Conservation (phyloP, 2,797 vertebrate genomes). For the Peromyscus aztecus region DNA sequence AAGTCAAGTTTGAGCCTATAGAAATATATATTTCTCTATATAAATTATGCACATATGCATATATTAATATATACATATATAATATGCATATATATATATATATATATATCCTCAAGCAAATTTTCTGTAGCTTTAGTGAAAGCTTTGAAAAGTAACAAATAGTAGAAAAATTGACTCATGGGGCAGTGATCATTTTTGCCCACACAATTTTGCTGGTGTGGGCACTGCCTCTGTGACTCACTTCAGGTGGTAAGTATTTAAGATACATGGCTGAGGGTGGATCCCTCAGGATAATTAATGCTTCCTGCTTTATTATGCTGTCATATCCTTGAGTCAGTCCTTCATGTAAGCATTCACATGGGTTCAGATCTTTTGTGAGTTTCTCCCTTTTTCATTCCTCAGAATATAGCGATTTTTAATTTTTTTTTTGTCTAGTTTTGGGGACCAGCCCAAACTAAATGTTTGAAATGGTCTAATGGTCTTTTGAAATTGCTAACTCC, state of each 20-base stretch:
- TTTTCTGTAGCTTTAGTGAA: neutral
- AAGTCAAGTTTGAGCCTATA: neutral
- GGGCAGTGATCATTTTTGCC: neutral
- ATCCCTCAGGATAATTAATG: conserved; percentile 51
- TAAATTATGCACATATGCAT: no score
- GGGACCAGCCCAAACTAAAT: neutral
- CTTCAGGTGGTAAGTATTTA: conserved; percentile 20
- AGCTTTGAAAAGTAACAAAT: conserved; percentile 1
- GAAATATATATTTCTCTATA: neutral
- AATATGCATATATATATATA: no score
- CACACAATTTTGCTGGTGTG: neutral
- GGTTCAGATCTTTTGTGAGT: neutral
- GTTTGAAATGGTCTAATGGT: neutral
- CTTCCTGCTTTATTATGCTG: conserved; percentile 49
- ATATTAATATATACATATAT: no score
- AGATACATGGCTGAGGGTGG: conserved; percentile 22
- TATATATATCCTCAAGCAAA: neutral
- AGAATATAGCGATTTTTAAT: neutral
- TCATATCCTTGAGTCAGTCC: conserved; percentile 46
- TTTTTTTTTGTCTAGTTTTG: neutral
- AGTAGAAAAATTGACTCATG: neutral
- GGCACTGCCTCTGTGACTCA: conserved; percentile 32
- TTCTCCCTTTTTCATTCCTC: neutral
- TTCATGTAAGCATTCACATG: conserved; percentile 1
- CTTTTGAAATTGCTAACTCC: neutral